phyloP scores from a whole-genome alignment of 2,888 invertebrate species.

The Pseudolycoriella hygida region DNA sequence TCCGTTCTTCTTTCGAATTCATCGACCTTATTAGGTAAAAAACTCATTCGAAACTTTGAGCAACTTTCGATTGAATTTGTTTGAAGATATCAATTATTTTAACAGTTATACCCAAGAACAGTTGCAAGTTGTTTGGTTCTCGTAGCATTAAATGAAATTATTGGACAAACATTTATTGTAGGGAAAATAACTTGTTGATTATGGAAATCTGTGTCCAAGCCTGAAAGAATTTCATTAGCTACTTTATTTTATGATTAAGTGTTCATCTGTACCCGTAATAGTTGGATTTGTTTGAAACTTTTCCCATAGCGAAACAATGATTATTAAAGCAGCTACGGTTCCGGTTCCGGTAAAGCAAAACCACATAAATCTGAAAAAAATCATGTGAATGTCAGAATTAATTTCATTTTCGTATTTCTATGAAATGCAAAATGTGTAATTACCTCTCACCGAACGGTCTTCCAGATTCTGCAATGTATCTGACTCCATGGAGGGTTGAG shows the following conservation, averaged over 20 bases:
- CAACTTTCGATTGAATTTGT: not conserved
- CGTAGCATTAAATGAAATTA: slow-evolving; percentile 31
- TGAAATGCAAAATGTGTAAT: slow-evolving; percentile 12
- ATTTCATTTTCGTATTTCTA: not conserved
- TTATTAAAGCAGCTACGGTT: slow-evolving; percentile 50
- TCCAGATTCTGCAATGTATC: slow-evolving; percentile 57
- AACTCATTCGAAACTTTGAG: too few species aligned
- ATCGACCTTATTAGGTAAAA: too few species aligned
- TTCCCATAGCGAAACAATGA: slow-evolving; percentile 61
- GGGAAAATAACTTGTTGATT: slow-evolving; percentile 65
- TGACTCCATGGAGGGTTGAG: slow-evolving; percentile 60
- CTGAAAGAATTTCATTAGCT: slow-evolving; percentile 20
- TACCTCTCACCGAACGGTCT: slow-evolving; percentile 63
- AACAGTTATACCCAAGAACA: slow-evolving; percentile 3
- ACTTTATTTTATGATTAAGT: not conserved
- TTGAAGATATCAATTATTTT: too few species aligned
- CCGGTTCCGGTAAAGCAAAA: slow-evolving; percentile 54
- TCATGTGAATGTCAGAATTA: not conserved
- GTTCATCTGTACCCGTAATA: slow-evolving; percentile 39
- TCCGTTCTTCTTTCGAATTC: too few species aligned
- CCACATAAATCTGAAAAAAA: slow-evolving; percentile 52
- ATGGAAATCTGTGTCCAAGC: slow-evolving; percentile 63
- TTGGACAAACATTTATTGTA: slow-evolving; percentile 47
- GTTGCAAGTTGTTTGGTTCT: not conserved
- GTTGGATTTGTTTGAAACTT: slow-evolving; percentile 74